Base-by-base conservation (phyloP, 2,797 vertebrate genomes). In the Borostomias antarcticus region DNA sequence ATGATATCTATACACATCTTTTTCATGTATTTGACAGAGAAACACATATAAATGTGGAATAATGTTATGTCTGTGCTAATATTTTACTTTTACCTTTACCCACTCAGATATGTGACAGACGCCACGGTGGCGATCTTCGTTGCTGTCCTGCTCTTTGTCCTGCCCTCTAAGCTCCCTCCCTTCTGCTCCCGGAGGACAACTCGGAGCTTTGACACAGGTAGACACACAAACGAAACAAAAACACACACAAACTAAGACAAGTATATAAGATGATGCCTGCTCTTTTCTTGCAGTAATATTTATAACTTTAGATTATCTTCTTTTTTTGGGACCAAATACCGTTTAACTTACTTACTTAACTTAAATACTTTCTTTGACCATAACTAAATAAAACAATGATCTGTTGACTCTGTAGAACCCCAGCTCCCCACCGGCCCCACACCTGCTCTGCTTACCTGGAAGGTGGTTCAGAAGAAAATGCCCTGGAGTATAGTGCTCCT, bases 401-500 rank as follows among this genome's bases (percentile, higher is more conserved):
- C 5, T 56, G 19, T 64, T 58, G 26, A 15, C 26, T 83, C 59
- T 51, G 11, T 65, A 93, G 92, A 52, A 3, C 17, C 78, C 10
- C 82, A 62, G 68, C 74, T 75, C 66, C 58, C 68, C 19, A n/a
- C 64, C 30, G 72, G 86, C 7, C 82, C 89, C 15, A 77, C 85
- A 17, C 72, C 94, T 60, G 76, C 80, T 0, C 87, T 99, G 75
- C 92, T 99, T 68, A 92, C 90, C 6, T 99, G 98, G 98, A 94
- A 95, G 74, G 87, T 91, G 58, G 92, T 86, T 69, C 96, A 99
- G 62, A 94, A 93, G 80, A 96, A 96, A 84, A 70, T 99, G 77
- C 96, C 97, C 4, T 99, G 97, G 98, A 95, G 90, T 48, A 92
- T 99, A 3, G 93, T 99, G 76, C 89, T 99, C 79, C 95, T 99